Base-by-base conservation (phyloP, 2,888 invertebrate genomes). In the Rugalucina vietnamica region DNA sequence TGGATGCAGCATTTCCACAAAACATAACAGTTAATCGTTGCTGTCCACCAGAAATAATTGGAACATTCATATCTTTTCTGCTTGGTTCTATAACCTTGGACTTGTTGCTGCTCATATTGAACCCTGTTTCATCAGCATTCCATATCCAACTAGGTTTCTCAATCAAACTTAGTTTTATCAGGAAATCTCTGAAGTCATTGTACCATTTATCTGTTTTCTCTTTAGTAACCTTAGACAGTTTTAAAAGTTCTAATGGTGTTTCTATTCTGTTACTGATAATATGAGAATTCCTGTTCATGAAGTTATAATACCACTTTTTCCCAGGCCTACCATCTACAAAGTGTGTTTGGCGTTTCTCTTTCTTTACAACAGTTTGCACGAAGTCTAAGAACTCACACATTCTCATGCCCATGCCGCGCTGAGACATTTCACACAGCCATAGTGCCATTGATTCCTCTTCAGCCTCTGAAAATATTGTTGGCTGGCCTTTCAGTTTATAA, bases 121-220 rank as follows among this genome's bases (percentile, higher is more conserved):
- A 87, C 24, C 82, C 78, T 12, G 79, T 74, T 74, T 87, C 81
- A 81, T 87, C 74, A 8, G 85, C 85, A 79, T 87, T 87, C 82
- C 85, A 82, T 21, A 85, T 87, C 27, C 71, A 8, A 10, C 54
- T 27, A 29, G 81, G 85, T 54, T 80, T 79, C 8, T 83, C 57
- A 49, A 85, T 27, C 1, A 79, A 50, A 3, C 72, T 37, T 12
- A 70, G 81, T 14, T 5, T 71, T 5, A 54, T 29, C 0, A 85
- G 37, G 36, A 82, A 87, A 21, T 85, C 83, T 43, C 34, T 43
- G 70, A 81, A 87, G 0, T 57, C 81, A 34, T 69, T 73, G 34
- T 81, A 85, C 85, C 82, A 85, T 29, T 57, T 27, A 69, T 85
- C 84, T 18, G 70, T 76, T 34, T 34, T 32, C 70, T 70, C 73